phyloP scores from a whole-genome alignment of 2,888 invertebrate genomes.

The Stenodera caucasica region DNA sequence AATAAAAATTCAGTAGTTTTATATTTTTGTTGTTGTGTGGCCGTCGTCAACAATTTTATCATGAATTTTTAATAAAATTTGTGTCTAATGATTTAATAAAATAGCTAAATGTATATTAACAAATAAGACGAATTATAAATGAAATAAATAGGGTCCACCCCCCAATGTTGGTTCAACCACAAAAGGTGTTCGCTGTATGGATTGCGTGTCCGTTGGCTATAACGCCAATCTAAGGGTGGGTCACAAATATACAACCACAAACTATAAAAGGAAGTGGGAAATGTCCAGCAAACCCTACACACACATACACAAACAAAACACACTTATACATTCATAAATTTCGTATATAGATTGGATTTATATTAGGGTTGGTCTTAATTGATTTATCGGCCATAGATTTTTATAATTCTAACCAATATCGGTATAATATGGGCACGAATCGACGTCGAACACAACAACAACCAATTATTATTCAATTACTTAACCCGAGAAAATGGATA shows the following conservation, averaged over 20 bases:
- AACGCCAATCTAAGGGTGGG: conserved; percentile 35
- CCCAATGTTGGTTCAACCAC: conserved; percentile 33
- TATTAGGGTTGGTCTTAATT: conserved; percentile 35
- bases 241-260: conserved; percentile 18
- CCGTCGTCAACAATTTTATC: conserved; percentile 12
- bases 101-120: conserved; percentile 3
- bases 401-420: conserved; percentile 30
- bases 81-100: conserved; percentile 21
- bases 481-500: conserved; percentile 27
- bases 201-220: conserved; percentile 40
- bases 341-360: conserved; percentile 13
- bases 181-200: conserved; percentile 37
- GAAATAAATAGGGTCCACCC: conserved; percentile 24
- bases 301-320: background rate
- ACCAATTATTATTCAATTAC: conserved; percentile 37
- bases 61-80: conserved; percentile 1
- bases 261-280: conserved; percentile 30
- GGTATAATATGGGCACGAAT: conserved; percentile 34
- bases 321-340: too few relatives aligned
- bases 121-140: conserved; percentile 16
- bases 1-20: background rate
- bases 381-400: conserved; percentile 31
- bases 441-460: conserved; percentile 28
- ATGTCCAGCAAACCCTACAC: conserved; percentile 2
- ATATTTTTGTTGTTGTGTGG: conserved; percentile 11